Base-by-base conservation (phyloP, 2,797 vertebrate species). In the Sternotherus odoratus region DNA sequence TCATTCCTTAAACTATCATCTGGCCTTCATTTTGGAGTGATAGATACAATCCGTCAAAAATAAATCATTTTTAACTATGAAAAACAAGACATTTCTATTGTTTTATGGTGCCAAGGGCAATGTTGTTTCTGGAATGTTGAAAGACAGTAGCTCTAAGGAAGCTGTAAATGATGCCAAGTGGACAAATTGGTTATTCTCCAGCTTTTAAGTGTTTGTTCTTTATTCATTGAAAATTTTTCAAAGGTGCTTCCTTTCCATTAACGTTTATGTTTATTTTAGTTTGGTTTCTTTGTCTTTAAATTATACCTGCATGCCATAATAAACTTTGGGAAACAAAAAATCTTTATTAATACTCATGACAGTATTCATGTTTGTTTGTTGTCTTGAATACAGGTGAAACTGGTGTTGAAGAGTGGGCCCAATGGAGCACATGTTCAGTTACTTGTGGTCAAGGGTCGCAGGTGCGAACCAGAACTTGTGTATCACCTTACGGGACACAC, bases 391-490 rank as follows among this genome's bases (percentile, higher is more conserved):
- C 99, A 99, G 99, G 99, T 99, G 99, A 99, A 99, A 99, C 99
- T 99, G 99, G 99, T 99, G 99, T 99, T 98, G 99, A 99, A 98
- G 99, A 99, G 98, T 99, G 99, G 99, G 99, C 99, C 99, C 99
- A 99, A 98, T 99, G 99, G 99, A 99, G 99, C 99, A 98, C 99
- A 98, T 99, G 99, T 99, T 99, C 99, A 98, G 99, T 99, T 98
- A 99, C 99, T 98, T 99, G 99, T 98, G 99, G 99, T 99, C 99
- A 99, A 99, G 99, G 99, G 99, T 99, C 99, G 99, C 99, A 99
- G 99, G 99, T 99, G 99, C 99, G 99, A 99, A 99, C 99, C 98
- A 99, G 99, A 99, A 99, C 99, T 99, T 99, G 99, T 99, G 98
- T 99, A 99, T 99, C 99, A 99, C 99, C 99, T 99, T 99, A 99